Evolutionary conservation across 1,140 invertebrate species (phyloP).

Genomic region (Micrasema longulum): DNA sequence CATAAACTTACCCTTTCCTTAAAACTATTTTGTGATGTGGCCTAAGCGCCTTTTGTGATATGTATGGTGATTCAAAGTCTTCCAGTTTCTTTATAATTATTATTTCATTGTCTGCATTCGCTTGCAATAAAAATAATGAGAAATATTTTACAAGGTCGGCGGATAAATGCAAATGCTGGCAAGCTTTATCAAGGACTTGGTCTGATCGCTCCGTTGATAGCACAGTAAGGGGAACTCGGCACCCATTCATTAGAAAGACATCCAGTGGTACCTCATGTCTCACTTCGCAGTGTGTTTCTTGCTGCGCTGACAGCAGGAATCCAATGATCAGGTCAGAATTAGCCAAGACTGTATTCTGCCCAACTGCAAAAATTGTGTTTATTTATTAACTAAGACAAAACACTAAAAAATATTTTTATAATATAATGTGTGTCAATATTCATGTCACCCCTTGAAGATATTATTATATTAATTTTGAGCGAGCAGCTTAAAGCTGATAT

Average conservation of each 20-base stretch:
- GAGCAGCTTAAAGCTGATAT: too few relatives aligned
- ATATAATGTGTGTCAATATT: too few relatives aligned
- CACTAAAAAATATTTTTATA: too few relatives aligned
- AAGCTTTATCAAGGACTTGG: slow-evolving; percentile 84
- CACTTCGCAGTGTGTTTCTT: slow-evolving; percentile 82
- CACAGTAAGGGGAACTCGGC: slow-evolving; percentile 85
- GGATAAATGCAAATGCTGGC: slow-evolving; percentile 80
- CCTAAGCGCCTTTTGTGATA: slow-evolving; percentile 80
- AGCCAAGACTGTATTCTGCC: slow-evolving; percentile 84
- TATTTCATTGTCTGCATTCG: slow-evolving; percentile 77
- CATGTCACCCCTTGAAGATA: too few relatives aligned
- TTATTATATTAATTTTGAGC: too few relatives aligned
- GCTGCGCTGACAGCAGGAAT: slow-evolving; percentile 91
- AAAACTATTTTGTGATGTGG: slow-evolving; percentile 78
- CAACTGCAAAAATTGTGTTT: slow-evolving; percentile 72
- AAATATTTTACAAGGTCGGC: slow-evolving; percentile 87
- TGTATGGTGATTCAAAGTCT: slow-evolving; percentile 96
- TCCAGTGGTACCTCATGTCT: slow-evolving; percentile 81
- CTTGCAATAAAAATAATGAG: slow-evolving; percentile 86
- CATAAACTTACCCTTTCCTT: slow-evolving; percentile 76
- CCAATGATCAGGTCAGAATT: slow-evolving; percentile 85
- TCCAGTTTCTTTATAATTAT: slow-evolving; percentile 88
- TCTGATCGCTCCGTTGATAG: slow-evolving; percentile 86
- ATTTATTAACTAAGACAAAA: too few relatives aligned
- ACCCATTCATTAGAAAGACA: slow-evolving; percentile 87